Evolutionary conservation across 2,797 vertebrate genomes (phyloP).

Genomic region (Sebastes minor): DNA sequence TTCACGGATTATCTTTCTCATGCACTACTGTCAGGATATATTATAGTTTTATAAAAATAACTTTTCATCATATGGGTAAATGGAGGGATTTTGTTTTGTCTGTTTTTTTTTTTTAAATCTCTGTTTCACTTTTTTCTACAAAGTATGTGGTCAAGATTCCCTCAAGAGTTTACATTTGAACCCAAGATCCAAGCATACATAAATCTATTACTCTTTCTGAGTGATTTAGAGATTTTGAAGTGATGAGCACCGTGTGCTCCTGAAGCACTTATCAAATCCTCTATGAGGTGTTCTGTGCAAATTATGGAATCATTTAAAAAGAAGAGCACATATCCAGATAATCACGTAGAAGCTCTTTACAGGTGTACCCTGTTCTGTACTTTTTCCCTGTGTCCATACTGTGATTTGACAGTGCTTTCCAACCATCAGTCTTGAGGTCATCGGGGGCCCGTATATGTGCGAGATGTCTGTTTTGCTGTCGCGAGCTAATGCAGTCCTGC

Average conservation of each 20-base stretch:
- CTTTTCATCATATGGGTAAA: neutral
- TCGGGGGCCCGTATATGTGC: conserved; percentile 8
- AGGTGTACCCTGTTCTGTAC: neutral
- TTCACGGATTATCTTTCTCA: too few relatives aligned
- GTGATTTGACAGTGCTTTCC: conserved; percentile 39
- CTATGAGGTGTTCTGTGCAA: neutral
- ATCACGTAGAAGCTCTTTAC: neutral
- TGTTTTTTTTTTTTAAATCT: neutral
- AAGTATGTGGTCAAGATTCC: neutral
- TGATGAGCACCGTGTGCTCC: neutral
- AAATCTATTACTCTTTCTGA: neutral
- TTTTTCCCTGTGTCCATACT: neutral
- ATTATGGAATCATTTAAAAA: neutral
- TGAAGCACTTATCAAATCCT: neutral
- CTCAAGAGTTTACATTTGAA: neutral
- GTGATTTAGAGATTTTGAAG: neutral
- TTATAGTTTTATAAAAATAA: neutral
- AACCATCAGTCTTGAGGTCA: conserved; percentile 46
- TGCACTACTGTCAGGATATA: neutral
- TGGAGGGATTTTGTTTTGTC: neutral
- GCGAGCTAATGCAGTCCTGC: conserved; percentile 45
- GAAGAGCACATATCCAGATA: neutral
- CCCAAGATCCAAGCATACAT: neutral
- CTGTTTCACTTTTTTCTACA: neutral
- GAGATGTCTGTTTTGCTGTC: conserved; percentile 40